A percentile compares a stretch with the other conserved stretches of the same genome.
These are phyloP conservation scores for Gallinago nigripennis DNA, from an alignment of 2,797 vertebrate species.

Conservation along the genomic window DNA sequence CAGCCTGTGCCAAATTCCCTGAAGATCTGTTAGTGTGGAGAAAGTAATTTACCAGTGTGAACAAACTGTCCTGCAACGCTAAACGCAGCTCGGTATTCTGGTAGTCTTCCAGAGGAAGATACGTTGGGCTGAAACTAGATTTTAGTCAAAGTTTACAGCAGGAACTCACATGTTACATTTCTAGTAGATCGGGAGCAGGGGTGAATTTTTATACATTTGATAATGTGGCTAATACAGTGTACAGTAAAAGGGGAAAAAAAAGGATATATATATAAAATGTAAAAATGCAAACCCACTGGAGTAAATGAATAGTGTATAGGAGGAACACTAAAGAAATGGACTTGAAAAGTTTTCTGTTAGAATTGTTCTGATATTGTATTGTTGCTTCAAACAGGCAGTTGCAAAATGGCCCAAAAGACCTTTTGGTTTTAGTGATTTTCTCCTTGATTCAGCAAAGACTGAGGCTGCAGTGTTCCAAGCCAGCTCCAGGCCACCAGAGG, in stretches of 20 bases:
- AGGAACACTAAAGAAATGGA: not conserved
- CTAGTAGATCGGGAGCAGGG: not conserved
- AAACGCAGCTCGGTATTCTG: not conserved
- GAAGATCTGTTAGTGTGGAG: not conserved
- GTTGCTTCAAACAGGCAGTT: not conserved
- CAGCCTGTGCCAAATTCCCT: conserved; percentile 11
- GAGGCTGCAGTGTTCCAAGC: conserved; percentile 10
- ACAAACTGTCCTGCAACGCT: not conserved
- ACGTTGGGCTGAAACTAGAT: not conserved
- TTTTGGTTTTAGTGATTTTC: not conserved
- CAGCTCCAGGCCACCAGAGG: not conserved
- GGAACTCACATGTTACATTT: not conserved
- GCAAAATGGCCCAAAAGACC: not conserved
- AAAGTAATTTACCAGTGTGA: not conserved
- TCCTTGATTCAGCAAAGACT: not conserved
- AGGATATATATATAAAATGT: not conserved
- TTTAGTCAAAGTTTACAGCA: not conserved
- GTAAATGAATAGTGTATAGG: not conserved
- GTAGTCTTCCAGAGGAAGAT: not conserved
- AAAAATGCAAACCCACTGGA: not conserved
- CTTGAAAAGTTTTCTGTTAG: not conserved
- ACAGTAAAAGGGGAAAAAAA: not conserved
- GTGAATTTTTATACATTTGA: not conserved
- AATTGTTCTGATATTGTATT: not conserved
- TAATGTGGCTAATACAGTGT: not conserved